phyloP scores from a whole-genome alignment of 2,888 invertebrate genomes.

The Tetranychus piercei region DNA sequence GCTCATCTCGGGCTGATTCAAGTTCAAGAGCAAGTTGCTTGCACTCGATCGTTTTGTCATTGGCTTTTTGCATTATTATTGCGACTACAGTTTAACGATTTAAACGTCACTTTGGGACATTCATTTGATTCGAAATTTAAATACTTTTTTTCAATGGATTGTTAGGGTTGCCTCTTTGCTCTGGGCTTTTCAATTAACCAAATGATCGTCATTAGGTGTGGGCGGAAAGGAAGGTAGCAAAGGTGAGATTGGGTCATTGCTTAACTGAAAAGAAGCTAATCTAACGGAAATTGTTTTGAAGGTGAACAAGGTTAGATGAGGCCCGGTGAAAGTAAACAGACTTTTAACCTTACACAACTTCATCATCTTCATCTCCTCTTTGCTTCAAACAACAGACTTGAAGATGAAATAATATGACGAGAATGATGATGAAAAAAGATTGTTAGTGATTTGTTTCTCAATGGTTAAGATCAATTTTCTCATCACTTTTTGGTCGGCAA shows the following conservation, averaged over 20 bases:
- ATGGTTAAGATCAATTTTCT: not conserved
- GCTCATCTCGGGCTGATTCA: too few relatives aligned
- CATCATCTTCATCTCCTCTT: not conserved
- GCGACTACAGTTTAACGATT: too few relatives aligned
- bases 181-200: too few relatives aligned
- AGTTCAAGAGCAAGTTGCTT: too few relatives aligned
- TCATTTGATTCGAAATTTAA: too few relatives aligned
- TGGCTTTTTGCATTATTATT: too few relatives aligned
- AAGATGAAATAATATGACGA: not conserved
- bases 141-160: too few relatives aligned
- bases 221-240: not conserved
- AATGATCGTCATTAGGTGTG: not conserved
- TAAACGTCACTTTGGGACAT: too few relatives aligned
- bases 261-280: too few relatives aligned
- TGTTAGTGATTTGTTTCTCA: not conserved
- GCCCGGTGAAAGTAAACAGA: slow-evolving; percentile 1
- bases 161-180: too few relatives aligned
- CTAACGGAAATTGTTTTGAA: too few relatives aligned
- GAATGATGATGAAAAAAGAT: not conserved
- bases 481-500: not conserved
- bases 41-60: too few relatives aligned
- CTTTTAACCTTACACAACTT: not conserved
- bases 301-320: not conserved
- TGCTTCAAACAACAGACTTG: not conserved
- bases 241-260: not conserved